Evolutionary conservation across 2,113 vertebrate species (phyloP).

Genomic region (Prietella phreatophila): DNA sequence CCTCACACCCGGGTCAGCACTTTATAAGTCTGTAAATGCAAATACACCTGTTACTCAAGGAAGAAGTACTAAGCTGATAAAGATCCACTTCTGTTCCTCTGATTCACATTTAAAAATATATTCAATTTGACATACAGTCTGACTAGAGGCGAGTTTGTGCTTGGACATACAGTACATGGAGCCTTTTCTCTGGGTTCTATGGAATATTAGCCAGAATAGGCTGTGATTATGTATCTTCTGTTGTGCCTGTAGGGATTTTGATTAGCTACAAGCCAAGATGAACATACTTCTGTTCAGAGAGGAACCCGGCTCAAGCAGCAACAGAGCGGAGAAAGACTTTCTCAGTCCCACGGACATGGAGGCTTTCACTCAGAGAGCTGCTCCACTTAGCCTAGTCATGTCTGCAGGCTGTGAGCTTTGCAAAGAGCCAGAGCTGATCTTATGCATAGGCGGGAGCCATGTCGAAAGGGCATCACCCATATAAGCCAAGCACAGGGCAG

Average conservation of each 20-base stretch:
- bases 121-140: neutral
- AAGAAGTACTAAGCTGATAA: neutral
- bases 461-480: slow-evolving; percentile 48
- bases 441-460: slow-evolving; percentile 36
- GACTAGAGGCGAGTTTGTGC: neutral
- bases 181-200: slow-evolving; percentile 11
- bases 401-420: slow-evolving; percentile 42
- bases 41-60: neutral
- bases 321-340: slow-evolving; percentile 19
- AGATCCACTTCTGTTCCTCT: too few relatives aligned
- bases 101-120: neutral
- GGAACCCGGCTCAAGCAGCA: slow-evolving; percentile 26
- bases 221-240: slow-evolving; percentile 33
- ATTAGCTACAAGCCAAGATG: slow-evolving; percentile 27
- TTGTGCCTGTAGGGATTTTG: slow-evolving; percentile 40
- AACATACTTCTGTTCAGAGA: slow-evolving; percentile 30
- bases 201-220: slow-evolving; percentile 36
- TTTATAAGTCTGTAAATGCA: neutral
- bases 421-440: slow-evolving; percentile 34
- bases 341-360: slow-evolving; percentile 31
- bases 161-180: slow-evolving; percentile 21
- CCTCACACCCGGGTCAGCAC: neutral
- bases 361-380: slow-evolving; percentile 33
- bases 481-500: slow-evolving; percentile 29
- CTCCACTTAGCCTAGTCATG: neutral